Evolutionary conservation across 2,113 vertebrate genomes (phyloP), one percentile per base, ranked within the genome.

Genomic region (Corythaeola cristata): DNA sequence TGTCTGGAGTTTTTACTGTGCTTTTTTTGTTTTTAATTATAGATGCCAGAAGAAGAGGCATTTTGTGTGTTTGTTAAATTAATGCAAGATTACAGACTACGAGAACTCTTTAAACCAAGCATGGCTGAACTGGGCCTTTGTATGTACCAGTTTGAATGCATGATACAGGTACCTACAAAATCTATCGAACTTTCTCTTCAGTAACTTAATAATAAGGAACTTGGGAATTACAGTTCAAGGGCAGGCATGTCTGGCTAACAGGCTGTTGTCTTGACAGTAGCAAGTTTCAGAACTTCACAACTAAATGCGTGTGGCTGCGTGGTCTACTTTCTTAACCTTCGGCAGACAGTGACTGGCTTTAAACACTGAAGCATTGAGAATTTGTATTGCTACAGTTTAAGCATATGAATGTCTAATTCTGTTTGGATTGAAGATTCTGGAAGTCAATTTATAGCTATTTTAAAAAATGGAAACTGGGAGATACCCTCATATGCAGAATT

Each of bases 1-100:
- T 84, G 52, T 78, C 73, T 9, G n/a, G 85, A 90, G 17, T 56
- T 89, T 79, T 95, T 59, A 96, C 84, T 96, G 60, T 81, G 35
- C 53, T 95, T 82, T 88, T 88, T 77, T 76, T 21, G 10, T 90
- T 96, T 91, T 78, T 93, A 77, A 90, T 28, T 96, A 39, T 82
- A 99, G 99, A 99, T 99, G 99, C 99, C 99, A 76, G 99, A 99
- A 96, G 99, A 99, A 92, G 99, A 99, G 95, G 99, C 99, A 17
- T 99, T 99, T 97, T 99, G 99, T 96, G 99, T 99, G 71, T 99
- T 99, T 98, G 99, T 99, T 93, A 99, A 99, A 97, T 97, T 99
- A 98, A 99, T 99, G 99, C 99, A 99, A 96, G 99, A 99, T 93
- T 99, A 99, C 97, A 98, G 99, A 92, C 98, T 99, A 75, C 98